Evolutionary conservation across 2,797 vertebrate genomes (phyloP), one percentile per base, ranked within the genome.

Genomic region (Siniperca scherzeri): DNA sequence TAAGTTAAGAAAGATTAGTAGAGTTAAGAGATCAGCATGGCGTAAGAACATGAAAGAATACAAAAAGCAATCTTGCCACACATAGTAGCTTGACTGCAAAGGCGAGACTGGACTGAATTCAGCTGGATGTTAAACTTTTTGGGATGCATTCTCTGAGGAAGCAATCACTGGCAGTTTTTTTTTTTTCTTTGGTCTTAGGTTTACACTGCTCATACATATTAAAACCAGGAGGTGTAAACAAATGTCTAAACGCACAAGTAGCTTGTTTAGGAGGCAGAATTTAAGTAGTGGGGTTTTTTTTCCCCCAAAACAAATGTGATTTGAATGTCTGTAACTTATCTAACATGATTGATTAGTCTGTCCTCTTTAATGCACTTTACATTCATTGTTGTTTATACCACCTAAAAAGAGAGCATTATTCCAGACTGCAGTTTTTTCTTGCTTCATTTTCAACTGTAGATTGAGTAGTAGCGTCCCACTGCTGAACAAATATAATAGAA

Each of bases 11-110:
- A 0, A 69, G 70, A 84, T 85, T 80, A 69, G 48, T 1, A 36
- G 65, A 33, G 42, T 75, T 73, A 55, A 77, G 72, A 59, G 82
- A 82, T 85, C 64, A 66, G 74, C 48, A 2, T 27, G n/a, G 67
- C 12, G 1, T 59, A 21, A 56, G 33, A 72, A n/a, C 52, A 22
- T 0, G 17, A 72, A 65, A 19, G 27, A 62, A 64, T 2, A 64
- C 10, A 56, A 66, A 65, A 48, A 36, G 33, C 25, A 2, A 38
- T 50, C 9, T 52, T 48, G 11, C 42, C 9, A 30, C 59, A 73
- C 44, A 68, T 62, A 14, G 19, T 50, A 46, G 59, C 50, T 68
- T 10, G 3, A 60, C 69, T 70, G 42, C 33, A 53, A 48, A 59
- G 27, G 10, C 27, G 4, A 74, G 46, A 16, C 57, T 14, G 14